Percentiles rank a stretch among this genome's conserved stretches.
Conservation (phyloP, 2,797 vertebrate species). For the Luscinia megarhynchos region DNA sequence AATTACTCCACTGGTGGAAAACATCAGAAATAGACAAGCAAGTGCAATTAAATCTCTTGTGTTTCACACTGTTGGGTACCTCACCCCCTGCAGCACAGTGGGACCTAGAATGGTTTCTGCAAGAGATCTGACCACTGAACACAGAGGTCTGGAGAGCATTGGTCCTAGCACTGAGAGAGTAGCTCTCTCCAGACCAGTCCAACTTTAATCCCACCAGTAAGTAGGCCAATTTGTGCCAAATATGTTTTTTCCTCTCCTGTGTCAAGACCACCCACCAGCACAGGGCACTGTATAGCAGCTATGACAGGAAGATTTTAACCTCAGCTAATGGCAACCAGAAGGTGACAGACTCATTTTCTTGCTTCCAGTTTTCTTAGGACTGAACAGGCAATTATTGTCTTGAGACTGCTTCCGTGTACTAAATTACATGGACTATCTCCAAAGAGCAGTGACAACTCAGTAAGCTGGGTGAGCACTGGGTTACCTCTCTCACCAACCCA, state of each 20-base stretch:
- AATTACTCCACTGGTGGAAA: neutral
- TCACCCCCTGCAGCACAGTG: neutral
- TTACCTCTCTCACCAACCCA: neutral
- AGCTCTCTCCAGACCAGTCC: neutral
- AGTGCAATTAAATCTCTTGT: neutral
- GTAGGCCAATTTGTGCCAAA: constrained; percentile 9
- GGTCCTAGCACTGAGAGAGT: neutral
- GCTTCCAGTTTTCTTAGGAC: neutral
- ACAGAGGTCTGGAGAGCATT: neutral
- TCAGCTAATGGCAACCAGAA: neutral
- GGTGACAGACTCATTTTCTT: constrained; percentile 5
- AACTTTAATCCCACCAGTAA: neutral
- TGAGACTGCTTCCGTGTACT: neutral
- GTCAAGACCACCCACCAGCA: neutral
- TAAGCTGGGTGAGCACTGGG: neutral
- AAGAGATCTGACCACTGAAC: neutral
- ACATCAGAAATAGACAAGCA: neutral
- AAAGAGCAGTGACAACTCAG: neutral
- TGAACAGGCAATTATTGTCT: constrained; percentile 22
- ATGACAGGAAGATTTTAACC: constrained; percentile 8
- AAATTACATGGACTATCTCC: neutral
- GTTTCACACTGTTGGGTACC: accelerated
- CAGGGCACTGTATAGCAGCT: neutral
- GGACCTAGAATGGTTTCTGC: neutral
- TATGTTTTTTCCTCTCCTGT: neutral